phyloP scores from a whole-genome alignment of 2,888 invertebrate species.

The Caenorhabditis sulstoni region DNA sequence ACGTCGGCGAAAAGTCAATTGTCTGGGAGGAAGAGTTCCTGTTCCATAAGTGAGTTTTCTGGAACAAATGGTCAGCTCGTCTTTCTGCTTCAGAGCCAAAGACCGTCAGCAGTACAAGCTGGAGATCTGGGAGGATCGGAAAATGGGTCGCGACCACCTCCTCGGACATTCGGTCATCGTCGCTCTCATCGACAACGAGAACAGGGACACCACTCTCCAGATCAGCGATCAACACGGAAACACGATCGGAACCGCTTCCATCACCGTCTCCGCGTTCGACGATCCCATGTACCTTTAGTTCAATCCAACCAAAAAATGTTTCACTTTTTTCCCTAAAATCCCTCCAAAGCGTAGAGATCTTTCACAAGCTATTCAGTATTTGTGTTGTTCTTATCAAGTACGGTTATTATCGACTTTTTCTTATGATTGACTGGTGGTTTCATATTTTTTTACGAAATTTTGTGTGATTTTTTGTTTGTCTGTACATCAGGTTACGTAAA shows the following conservation, averaged over 20 bases:
- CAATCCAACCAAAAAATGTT: neutral
- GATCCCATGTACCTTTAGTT: conserved; percentile 66
- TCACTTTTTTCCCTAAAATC: conserved; percentile 1
- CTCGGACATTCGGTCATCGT: conserved; percentile 43
- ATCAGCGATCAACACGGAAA: conserved; percentile 50
- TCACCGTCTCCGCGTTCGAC: conserved; percentile 64
- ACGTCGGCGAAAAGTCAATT: conserved; percentile 24
- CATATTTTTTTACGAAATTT: neutral
- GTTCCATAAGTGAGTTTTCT: conserved; percentile 58
- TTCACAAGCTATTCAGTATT: conserved; percentile 35
- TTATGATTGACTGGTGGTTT: neutral
- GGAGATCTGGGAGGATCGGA: conserved; percentile 63
- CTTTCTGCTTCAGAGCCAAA: conserved; percentile 32
- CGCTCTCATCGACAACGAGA: conserved; percentile 60
- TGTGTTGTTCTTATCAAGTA: conserved; percentile 25
- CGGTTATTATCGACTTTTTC: conserved; percentile 26
- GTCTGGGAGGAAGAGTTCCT: conserved; percentile 63
- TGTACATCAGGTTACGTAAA: conserved; percentile 39
- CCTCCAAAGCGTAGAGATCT: conserved; percentile 18
- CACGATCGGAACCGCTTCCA: conserved; percentile 29
- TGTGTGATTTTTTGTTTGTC: conserved; percentile 24
- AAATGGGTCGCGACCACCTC: conserved; percentile 54
- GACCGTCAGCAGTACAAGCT: conserved; percentile 59
- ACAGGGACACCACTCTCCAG: conserved; percentile 40
- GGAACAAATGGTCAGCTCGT: neutral